Evolutionary conservation across 2,797 vertebrate genomes (phyloP).

Genomic region (Tympanoctomys barrerae): DNA sequence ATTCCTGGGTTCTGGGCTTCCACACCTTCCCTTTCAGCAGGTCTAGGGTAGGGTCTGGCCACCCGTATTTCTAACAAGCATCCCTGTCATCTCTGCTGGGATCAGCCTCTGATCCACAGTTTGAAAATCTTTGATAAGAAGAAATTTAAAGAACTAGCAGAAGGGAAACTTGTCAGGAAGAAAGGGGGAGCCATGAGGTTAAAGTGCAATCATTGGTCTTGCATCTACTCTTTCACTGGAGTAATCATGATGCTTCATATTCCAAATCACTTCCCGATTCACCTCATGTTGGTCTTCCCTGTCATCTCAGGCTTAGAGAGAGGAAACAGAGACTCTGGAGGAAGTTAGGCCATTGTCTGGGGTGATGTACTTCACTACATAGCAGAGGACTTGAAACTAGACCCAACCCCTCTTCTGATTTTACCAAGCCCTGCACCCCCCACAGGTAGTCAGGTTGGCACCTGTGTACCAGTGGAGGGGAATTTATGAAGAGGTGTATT

Average conservation of each 20-base stretch:
- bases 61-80: not conserved
- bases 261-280: not conserved
- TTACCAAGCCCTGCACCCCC: not conserved
- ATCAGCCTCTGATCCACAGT: not conserved
- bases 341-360: not conserved
- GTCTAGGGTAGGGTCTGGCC: not conserved
- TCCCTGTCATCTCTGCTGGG: not conserved
- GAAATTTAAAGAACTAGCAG: not conserved
- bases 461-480: not conserved
- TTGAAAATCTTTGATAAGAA: not conserved
- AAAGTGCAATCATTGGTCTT: not conserved
- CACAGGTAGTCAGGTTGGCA: not conserved
- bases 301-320: not conserved
- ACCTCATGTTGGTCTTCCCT: not conserved
- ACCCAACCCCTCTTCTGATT: not conserved
- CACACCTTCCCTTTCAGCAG: not conserved
- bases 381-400: not conserved
- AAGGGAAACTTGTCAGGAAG: not conserved
- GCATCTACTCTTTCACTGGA: not conserved
- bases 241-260: not conserved
- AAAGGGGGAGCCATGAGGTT: not conserved
- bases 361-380: not conserved
- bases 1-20: rapidly evolving
- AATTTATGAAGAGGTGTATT: not conserved
- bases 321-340: not conserved